These are phyloP conservation scores for Botia almorhae DNA, from an alignment of 2,797 vertebrate genomes.

Conservation along the genomic window DNA sequence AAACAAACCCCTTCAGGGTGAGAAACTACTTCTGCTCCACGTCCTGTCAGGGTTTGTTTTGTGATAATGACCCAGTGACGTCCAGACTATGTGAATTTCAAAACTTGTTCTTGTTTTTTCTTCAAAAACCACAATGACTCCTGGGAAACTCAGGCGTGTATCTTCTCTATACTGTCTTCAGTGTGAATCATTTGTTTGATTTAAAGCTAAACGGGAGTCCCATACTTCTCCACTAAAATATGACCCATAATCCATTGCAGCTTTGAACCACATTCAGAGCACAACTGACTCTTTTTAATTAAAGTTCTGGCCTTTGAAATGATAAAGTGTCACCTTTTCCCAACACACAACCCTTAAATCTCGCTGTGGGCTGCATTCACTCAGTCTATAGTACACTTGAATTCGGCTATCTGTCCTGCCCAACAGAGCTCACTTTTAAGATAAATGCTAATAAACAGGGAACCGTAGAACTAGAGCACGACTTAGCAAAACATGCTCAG, in stretches of 20 bases:
- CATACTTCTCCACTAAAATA: neutral
- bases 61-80: no score
- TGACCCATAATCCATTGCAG: neutral
- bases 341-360: neutral
- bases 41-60: no score
- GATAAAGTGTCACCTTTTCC: neutral
- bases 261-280: slow-evolving; percentile 9
- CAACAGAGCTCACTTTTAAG: slow-evolving; percentile 29
- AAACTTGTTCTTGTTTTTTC: no score
- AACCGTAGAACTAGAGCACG: neutral
- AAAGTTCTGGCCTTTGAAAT: slow-evolving; percentile 27
- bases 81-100: no score
- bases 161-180: neutral
- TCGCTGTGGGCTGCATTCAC: neutral
- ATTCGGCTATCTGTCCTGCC: neutral
- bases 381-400: neutral
- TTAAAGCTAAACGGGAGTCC: neutral
- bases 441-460: slow-evolving; percentile 40
- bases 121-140: no score
- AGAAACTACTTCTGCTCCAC: no score
- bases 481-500: neutral
- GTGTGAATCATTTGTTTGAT: neutral
- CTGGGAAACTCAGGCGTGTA: no score
- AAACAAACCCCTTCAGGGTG: no score
- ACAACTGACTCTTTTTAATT: slow-evolving; percentile 45